Evolutionary conservation across 2,797 vertebrate species (phyloP), one percentile per base, ranked within the genome.

Genomic region (Microctenopoma stevenorrisi): DNA sequence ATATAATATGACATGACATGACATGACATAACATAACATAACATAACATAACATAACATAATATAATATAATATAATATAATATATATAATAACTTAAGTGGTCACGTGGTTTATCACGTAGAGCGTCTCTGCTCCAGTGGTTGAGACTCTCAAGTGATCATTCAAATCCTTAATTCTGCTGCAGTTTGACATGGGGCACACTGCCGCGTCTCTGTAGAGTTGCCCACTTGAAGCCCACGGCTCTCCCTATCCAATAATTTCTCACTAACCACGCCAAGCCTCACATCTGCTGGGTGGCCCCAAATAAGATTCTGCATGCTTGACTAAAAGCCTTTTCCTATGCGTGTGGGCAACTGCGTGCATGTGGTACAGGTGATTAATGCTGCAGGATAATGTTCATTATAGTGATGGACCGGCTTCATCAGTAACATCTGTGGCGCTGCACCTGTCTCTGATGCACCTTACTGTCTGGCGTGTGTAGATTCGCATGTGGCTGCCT

Each of bases 321-420:
- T 22, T 57, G 63, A 30, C 52, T 43, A 28, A 33, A 30, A 76
- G 63, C 22, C 37, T 18, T 68, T 55, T 54, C 33, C 30, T 37
- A 14, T 56, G 38, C 47, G 30, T 62, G 66, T 64, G 65, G 50
- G 38, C 56, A 18, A 52, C 46, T 59, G 63, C 66, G 70, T 60
- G 68, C 15, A 12, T 58, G 55, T 68, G 57, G 57, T 77, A 78
- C 52, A 81, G 78, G 87, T 91, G 91, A 93, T 90, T 92, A 89
- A 94, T 93, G 84, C 50, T 74, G 82, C 78, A 64, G 70, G 79
- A 87, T 78, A 87, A 91, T 76, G 71, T 91, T 92, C 87, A 92
- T 93, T 92, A 94, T 55, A 71, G 62, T 93, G 93, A 94, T 93
- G 91, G 89, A 93, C 83, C 51, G 78, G 80, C 74, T 92, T 91